Conservation (phyloP, 2,113 vertebrate genomes). For the Myxocyprinus asiaticus region DNA sequence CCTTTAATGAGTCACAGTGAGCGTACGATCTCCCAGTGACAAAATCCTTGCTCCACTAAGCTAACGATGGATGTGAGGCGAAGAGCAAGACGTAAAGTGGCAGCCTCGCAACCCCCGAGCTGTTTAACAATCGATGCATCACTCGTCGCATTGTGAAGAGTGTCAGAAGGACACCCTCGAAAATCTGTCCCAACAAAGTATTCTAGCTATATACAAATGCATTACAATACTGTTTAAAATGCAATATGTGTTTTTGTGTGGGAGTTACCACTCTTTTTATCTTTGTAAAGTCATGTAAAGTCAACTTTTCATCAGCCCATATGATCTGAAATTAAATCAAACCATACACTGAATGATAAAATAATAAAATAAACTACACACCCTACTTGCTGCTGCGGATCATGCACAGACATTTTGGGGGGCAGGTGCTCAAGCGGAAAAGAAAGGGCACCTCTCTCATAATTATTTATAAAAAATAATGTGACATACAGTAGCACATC, state of each 20-base stretch:
- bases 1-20: slow-evolving; percentile 59
- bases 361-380: too few relatives aligned
- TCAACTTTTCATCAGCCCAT: not conserved
- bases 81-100: slow-evolving; percentile 52
- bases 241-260: too few relatives aligned
- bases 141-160: not conserved
- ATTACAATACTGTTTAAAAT: not conserved
- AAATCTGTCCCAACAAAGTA: not conserved
- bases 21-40: slow-evolving; percentile 7
- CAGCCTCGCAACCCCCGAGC: slow-evolving; percentile 33
- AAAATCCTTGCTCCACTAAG: slow-evolving; percentile 53
- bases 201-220: not conserved
- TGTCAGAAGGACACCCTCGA: not conserved
- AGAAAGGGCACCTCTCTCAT: too few relatives aligned
- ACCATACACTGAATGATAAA: too few relatives aligned
- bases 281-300: too few relatives aligned
- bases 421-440: too few relatives aligned
- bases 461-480: too few relatives aligned
- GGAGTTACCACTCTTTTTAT: not conserved
- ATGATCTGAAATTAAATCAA: too few relatives aligned
- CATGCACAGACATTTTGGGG: too few relatives aligned
- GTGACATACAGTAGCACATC: too few relatives aligned
- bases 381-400: too few relatives aligned
- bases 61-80: slow-evolving; percentile 64
- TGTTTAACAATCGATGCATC: slow-evolving; percentile 22